phyloP scores from a whole-genome alignment of 2,888 invertebrate genomes.

The Thysanoteuthis rhombus region DNA sequence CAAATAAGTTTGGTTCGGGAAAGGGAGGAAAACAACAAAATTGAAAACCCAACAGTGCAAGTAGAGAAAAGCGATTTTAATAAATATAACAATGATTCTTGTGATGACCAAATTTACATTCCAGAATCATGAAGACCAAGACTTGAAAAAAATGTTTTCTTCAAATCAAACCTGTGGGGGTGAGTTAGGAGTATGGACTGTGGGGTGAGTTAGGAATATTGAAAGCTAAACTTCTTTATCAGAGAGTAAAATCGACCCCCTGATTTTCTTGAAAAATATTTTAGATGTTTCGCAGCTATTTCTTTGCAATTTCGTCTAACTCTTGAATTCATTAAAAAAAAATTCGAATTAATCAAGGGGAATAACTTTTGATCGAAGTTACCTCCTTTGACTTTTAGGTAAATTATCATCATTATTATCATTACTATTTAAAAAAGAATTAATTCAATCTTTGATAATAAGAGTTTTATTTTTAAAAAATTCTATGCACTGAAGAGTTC shows the following conservation, averaged over 20 bases:
- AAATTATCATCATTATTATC: too few species aligned
- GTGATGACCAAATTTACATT: neutral
- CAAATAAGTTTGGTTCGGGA: neutral
- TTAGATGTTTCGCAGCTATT: neutral
- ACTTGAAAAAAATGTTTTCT: too few species aligned
- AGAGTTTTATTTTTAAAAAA: too few species aligned
- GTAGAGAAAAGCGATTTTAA: neutral
- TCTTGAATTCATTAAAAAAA: too few species aligned
- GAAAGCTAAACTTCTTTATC: neutral
- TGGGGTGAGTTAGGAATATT: neutral
- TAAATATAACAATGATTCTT: neutral
- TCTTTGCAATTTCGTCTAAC: neutral
- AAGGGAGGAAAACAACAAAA: neutral
- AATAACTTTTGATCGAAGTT: too few species aligned
- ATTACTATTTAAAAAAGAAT: too few species aligned
- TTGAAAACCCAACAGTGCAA: neutral
- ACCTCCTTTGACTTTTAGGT: too few species aligned
- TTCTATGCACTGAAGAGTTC: too few species aligned
- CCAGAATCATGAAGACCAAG: neutral
- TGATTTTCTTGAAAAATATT: neutral
- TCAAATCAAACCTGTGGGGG: too few species aligned
- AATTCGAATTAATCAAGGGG: too few species aligned
- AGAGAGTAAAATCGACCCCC: neutral
- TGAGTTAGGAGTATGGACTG: too few species aligned
- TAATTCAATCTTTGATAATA: too few species aligned